Evolutionary conservation across 2,888 invertebrate genomes (phyloP), one percentile per base, ranked within the genome.

Genomic region (Sepiola atlantica): DNA sequence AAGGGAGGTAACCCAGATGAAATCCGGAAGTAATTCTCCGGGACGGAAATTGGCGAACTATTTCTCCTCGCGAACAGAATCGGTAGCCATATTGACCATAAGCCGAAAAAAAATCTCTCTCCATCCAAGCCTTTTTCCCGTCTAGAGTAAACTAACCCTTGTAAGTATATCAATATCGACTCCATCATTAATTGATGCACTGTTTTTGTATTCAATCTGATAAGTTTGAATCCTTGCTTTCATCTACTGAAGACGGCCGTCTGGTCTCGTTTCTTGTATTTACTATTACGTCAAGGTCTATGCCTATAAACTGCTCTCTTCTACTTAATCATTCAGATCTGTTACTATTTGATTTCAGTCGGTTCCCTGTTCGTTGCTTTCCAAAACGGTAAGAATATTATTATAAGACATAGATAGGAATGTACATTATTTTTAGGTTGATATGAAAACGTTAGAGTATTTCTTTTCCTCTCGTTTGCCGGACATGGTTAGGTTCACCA

Each of bases 201-300:
- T 92, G 55, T 54, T 54, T 92, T 92, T 45, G 45, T 92, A 28
- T 54, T 92, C 54, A 32, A 55, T 45, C 54, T 54, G n/a, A 92
- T 92, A 55, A 92, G 55, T n/a, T 92, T 54, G 92, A 92, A 92
- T 54, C 92, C n/a, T 92, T 92, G 92, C 45, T 77, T 77, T 77
- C 54, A 6, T 45, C 54, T 54, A 92, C 35, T 55, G 92, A 92
- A 92, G 55, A n/a, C n/a, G n/a, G 92, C n/a, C 54, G 32, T 92
- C 28, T 45, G 28, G 18, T 92, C 92, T 77, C 77, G n/a, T 77
- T 77, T 77, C 77, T 77, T 92, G n/a, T 92, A 92, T 92, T 92
- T 92, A 92, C 92, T 92, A 92, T 92, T 92, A 92, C 92, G 92
- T 92, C 92, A 92, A 92, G 92, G 92, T 55, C 92, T 92, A 54